phyloP scores from a whole-genome alignment of 2,113 vertebrate species.

The Chrysemys picta region DNA sequence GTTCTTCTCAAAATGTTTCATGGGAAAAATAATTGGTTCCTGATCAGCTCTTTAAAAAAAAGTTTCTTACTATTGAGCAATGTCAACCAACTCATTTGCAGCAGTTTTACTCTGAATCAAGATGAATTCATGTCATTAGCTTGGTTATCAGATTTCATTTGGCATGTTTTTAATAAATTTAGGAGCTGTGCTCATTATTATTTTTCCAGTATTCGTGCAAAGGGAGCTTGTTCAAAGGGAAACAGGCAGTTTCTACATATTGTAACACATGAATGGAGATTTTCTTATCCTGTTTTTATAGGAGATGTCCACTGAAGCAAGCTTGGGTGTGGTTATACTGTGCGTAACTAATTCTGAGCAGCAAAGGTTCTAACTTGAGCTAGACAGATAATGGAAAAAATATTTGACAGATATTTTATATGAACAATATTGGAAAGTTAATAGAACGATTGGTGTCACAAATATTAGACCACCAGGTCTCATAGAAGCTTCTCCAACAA shows the following conservation, averaged over 20 bases:
- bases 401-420: not conserved
- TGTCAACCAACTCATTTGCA: not conserved
- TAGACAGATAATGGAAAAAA: not conserved
- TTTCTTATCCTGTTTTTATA: constrained; percentile 3
- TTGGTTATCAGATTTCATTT: not conserved
- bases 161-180: not conserved
- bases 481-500: not conserved
- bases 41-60: not conserved
- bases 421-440: not conserved
- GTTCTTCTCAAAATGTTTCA: not conserved
- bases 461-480: not conserved
- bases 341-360: not conserved
- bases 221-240: not conserved
- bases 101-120: not conserved
- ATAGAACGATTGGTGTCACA: not conserved
- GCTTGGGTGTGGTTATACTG: not conserved
- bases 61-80: not conserved
- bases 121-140: not conserved
- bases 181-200: not conserved
- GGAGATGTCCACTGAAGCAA: not conserved
- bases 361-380: not conserved
- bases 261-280: not conserved
- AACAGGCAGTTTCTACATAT: not conserved
- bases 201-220: not conserved
- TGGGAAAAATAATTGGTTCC: not conserved